phyloP scores from a whole-genome alignment of 2,888 invertebrate genomes.

The Thera britannica region DNA sequence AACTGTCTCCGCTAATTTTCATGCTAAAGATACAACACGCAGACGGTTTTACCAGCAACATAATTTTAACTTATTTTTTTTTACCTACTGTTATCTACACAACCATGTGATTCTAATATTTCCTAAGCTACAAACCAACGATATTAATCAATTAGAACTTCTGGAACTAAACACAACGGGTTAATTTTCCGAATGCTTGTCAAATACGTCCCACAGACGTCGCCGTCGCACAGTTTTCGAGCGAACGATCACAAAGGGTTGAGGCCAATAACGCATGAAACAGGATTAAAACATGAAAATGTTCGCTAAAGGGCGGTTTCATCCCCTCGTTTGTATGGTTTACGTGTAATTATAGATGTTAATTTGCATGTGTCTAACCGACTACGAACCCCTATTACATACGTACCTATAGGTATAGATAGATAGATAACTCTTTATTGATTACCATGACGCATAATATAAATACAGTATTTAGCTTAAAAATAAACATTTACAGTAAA shows the following conservation, averaged over 20 bases:
- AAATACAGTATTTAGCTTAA: no score
- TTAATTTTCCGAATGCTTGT: background rate
- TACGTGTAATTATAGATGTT: constrained; percentile 78
- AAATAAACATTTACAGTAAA: no score
- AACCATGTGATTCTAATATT: no score
- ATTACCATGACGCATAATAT: background rate
- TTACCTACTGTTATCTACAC: no score
- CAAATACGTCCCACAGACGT: constrained; percentile 18
- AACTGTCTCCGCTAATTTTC: no score
- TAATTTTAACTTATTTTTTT: no score
- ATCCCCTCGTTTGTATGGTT: constrained; percentile 53
- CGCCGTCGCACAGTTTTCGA: constrained; percentile 57
- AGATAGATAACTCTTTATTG: background rate
- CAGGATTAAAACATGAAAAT: constrained; percentile 83
- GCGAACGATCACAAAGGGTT: constrained; percentile 68
- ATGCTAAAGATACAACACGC: no score
- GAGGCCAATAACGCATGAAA: constrained; percentile 82
- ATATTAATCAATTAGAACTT: no score
- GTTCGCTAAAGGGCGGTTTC: constrained; percentile 70
- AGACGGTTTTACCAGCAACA: no score
- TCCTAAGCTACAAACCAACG: no score
- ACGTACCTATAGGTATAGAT: background rate
- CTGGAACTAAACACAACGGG: no score
- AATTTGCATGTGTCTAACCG: constrained; percentile 58
- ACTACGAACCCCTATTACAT: constrained; percentile 21